Percentiles rank a stretch among this genome's conserved stretches.
These are phyloP conservation scores for Microtus ochrogaster DNA, from an alignment of 2,113 vertebrate species.

Conservation along the genomic window DNA sequence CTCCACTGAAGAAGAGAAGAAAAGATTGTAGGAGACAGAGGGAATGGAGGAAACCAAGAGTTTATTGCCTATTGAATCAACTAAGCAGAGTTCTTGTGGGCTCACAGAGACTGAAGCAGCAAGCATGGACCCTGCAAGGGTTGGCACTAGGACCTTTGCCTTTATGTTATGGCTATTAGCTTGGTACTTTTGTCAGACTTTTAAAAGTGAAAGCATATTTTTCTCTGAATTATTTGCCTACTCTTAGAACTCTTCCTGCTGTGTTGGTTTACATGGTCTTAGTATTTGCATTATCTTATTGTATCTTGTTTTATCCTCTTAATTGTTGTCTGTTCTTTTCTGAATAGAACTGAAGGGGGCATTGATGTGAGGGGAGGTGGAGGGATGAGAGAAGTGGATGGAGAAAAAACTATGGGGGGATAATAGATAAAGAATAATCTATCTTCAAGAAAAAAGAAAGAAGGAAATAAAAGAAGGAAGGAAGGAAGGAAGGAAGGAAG, in stretches of 20 bases:
- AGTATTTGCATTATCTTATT: neutral
- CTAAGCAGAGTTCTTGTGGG: no score
- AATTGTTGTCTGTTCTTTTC: neutral
- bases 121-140: no score
- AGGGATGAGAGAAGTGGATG: neutral
- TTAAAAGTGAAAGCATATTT: neutral
- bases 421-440: neutral
- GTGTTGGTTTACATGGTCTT: neutral
- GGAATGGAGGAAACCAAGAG: no score
- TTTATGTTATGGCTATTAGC: neutral
- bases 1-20: no score
- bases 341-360: neutral
- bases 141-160: neutral
- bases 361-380: neutral
- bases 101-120: no score
- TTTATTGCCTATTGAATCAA: no score
- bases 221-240: neutral
- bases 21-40: no score
- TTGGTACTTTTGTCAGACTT: neutral
- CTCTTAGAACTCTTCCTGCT: neutral
- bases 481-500: no score
- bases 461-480: no score
- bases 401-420: neutral
- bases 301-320: neutral
- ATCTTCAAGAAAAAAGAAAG: neutral